Evolutionary conservation across 2,888 invertebrate species (phyloP).

Genomic region (Coecobrya sp.): DNA sequence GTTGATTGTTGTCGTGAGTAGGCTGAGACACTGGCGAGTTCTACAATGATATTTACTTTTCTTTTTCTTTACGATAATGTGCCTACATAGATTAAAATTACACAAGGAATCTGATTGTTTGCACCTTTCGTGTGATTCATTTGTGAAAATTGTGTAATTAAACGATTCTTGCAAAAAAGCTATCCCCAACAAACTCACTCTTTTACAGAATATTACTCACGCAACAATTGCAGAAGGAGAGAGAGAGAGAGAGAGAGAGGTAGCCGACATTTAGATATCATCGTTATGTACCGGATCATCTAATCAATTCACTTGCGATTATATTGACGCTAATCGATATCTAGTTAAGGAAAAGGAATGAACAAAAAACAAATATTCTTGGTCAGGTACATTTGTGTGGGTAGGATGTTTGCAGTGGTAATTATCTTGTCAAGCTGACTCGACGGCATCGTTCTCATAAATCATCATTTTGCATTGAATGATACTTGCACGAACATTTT

Average conservation of each 20-base stretch:
- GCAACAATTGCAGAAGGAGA: neutral
- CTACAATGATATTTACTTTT: neutral
- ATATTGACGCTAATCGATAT: slow-evolving; percentile 67
- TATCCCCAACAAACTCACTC: neutral
- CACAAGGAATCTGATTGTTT: slow-evolving; percentile 23
- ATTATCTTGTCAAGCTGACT: slow-evolving; percentile 74
- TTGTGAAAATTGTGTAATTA: slow-evolving; percentile 50
- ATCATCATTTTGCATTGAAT: slow-evolving; percentile 66
- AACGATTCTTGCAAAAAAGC: slow-evolving; percentile 6
- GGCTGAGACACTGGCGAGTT: neutral
- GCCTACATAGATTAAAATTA: slow-evolving; percentile 45
- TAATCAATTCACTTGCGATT: slow-evolving; percentile 58
- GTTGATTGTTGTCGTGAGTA: slow-evolving; percentile 31
- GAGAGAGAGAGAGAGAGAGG: neutral
- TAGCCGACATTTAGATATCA: slow-evolving; percentile 32
- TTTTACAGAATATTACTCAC: neutral
- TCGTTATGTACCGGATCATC: slow-evolving; percentile 20
- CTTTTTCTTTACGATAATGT: slow-evolving; percentile 14
- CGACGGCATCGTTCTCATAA: slow-evolving; percentile 71
- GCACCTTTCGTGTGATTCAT: slow-evolving; percentile 41
- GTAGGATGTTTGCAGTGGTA: slow-evolving; percentile 41
- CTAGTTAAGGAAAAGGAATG: slow-evolving; percentile 62
- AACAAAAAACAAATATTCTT: slow-evolving; percentile 45
- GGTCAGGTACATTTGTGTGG: slow-evolving; percentile 37
- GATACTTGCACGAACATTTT: slow-evolving; percentile 48